These are phyloP conservation scores for Neoarius graeffei DNA, from an alignment of 2,113 vertebrate species.

Conservation along the genomic window DNA sequence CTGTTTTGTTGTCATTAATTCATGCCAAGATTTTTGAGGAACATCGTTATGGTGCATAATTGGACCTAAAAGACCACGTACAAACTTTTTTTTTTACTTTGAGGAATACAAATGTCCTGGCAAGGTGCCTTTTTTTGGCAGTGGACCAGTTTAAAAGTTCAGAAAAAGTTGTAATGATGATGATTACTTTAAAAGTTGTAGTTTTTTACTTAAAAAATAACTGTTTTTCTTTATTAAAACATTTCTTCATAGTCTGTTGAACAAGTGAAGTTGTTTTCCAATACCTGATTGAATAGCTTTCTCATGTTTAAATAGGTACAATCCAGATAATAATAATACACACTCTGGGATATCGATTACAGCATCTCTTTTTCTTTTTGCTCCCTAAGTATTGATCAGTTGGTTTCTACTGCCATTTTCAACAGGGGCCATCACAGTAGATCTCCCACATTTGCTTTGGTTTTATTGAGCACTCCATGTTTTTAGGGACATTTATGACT, in stretches of 20 bases:
- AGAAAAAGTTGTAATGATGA: neutral
- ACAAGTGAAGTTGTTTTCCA: neutral
- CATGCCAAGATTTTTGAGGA: neutral
- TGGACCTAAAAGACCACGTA: neutral
- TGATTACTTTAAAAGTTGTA: neutral
- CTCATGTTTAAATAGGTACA: slow-evolving; percentile 12
- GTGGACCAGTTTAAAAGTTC: neutral
- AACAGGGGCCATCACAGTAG: slow-evolving; percentile 46
- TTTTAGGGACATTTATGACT: slow-evolving; percentile 49
- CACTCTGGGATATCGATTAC: neutral
- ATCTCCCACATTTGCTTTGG: slow-evolving; percentile 34
- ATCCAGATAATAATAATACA: neutral
- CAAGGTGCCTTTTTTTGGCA: neutral
- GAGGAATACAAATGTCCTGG: neutral
- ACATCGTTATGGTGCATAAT: neutral
- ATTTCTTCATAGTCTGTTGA: neutral
- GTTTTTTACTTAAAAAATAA: neutral
- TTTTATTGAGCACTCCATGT: slow-evolving; percentile 32
- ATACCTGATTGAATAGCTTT: neutral
- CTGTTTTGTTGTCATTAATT: neutral
- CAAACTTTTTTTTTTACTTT: neutral
- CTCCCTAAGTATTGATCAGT: slow-evolving; percentile 42
- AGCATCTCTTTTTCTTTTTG: neutral
- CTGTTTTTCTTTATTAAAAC: neutral
- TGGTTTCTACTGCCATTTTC: slow-evolving; percentile 31